Conservation (phyloP, 2,113 vertebrate species). For the Brachyistius frenatus region DNA sequence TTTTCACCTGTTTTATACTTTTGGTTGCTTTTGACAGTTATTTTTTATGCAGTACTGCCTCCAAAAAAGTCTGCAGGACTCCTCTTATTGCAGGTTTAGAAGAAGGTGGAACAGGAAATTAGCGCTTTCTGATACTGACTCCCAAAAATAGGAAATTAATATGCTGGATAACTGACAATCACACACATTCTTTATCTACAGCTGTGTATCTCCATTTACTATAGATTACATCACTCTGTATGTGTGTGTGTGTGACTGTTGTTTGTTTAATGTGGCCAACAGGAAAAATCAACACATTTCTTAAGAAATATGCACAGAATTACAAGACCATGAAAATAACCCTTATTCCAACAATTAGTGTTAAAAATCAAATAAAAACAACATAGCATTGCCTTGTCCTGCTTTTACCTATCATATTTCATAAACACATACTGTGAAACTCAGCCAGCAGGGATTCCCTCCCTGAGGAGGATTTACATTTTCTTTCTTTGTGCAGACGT, state of each 20-base stretch:
- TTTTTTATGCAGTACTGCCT: not conserved
- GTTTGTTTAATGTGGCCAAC: no score
- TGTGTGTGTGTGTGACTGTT: no score
- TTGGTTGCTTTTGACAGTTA: not conserved
- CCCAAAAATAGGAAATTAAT: not conserved
- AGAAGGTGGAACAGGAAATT: not conserved
- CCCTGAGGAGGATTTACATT: slow-evolving; percentile 31
- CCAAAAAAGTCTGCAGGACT: not conserved
- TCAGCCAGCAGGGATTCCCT: slow-evolving; percentile 28
- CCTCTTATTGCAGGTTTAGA: not conserved
- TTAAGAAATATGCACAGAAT: not conserved
- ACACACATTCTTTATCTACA: no score
- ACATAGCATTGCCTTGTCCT: not conserved
- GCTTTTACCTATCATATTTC: slow-evolving; percentile 29
- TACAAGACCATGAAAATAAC: slow-evolving; percentile 6
- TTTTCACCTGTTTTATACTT: not conserved
- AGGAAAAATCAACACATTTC: no score
- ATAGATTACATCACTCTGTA: no score
- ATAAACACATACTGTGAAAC: slow-evolving; percentile 23
- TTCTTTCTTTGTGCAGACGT: slow-evolving; percentile 6
- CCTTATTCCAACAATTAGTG: not conserved
- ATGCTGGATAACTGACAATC: no score
- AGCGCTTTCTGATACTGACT: not conserved
- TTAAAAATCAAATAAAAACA: no score
- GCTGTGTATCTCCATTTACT: no score